These are phyloP conservation scores for Leptopilina boulardi DNA, from an alignment of 1,140 invertebrate genomes.

Conservation along the genomic window DNA sequence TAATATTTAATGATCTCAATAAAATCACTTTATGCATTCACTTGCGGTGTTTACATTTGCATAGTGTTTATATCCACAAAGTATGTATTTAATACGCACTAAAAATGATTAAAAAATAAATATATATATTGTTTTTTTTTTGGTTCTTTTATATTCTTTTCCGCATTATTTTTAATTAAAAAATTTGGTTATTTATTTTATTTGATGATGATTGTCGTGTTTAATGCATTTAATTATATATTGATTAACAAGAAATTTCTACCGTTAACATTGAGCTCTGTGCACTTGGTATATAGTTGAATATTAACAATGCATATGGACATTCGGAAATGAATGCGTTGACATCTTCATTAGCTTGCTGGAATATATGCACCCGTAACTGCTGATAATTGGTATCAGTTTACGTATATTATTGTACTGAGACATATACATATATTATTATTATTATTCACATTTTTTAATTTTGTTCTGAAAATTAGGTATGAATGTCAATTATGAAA, in stretches of 20 bases:
- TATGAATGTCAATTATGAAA: too few relatives aligned
- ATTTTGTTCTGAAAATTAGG: too few relatives aligned
- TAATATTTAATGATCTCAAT: neutral
- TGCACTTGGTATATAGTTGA: neutral
- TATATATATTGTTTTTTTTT: neutral
- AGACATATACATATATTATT: neutral
- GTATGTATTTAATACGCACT: neutral
- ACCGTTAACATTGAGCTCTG: neutral
- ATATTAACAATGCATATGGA: constrained; percentile 17
- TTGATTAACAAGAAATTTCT: neutral
- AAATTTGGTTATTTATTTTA: too few relatives aligned
- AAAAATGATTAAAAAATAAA: neutral
- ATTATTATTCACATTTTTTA: too few relatives aligned
- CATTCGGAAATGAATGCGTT: constrained; percentile 38
- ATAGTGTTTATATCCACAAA: neutral
- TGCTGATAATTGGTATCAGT: constrained; percentile 12
- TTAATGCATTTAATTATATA: neutral
- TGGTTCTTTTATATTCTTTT: neutral
- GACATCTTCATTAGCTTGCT: constrained; percentile 8
- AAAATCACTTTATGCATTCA: neutral
- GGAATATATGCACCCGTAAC: neutral
- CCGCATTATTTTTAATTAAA: neutral
- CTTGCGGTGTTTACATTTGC: neutral
- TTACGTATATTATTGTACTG: neutral
- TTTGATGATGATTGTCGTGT: too few relatives aligned